Evolutionary conservation across 2,797 vertebrate genomes (phyloP).

Genomic region (Centroberyx gerrardi): DNA sequence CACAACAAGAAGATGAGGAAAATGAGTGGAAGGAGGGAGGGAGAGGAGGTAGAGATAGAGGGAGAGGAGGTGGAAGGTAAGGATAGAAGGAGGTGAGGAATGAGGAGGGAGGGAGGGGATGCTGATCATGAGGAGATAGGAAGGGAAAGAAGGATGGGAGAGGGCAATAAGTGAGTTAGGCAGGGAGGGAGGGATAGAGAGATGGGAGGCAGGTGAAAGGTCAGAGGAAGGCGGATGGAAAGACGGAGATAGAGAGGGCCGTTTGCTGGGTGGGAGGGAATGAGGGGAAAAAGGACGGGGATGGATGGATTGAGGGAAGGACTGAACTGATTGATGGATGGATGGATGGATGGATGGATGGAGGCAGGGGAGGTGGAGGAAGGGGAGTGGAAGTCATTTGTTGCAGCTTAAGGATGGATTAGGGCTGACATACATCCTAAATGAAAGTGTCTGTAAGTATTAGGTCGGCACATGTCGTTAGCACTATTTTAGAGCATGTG

Average conservation of each 20-base stretch:
- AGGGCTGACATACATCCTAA: conserved; percentile 71
- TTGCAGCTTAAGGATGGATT: conserved; percentile 70
- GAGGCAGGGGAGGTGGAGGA: conserved; percentile 12
- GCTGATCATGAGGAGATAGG: conserved; percentile 14
- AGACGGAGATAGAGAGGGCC: conserved; percentile 12
- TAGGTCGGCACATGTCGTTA: conserved; percentile 55
- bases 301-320: background rate
- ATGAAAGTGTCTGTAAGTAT: conserved; percentile 78
- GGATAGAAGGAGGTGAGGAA: background rate
- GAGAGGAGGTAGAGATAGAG: background rate
- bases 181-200: conserved; percentile 8
- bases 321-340: conserved; percentile 15
- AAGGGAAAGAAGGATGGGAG: conserved; percentile 10
- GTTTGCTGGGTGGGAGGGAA: conserved; percentile 19
- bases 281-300: conserved; percentile 17
- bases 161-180: background rate
- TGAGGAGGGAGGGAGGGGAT: conserved; percentile 4
- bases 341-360: background rate
- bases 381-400: conserved; percentile 69
- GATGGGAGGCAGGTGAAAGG: conserved; percentile 15
- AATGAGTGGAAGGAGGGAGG: background rate
- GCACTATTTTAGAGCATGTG: conserved; percentile 12
- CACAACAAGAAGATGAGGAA: conserved; percentile 11
- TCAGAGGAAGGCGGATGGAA: conserved; percentile 1
- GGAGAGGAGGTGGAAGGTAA: background rate